phyloP scores from a whole-genome alignment of 2,888 invertebrate genomes.

The Resseliella maxima region DNA sequence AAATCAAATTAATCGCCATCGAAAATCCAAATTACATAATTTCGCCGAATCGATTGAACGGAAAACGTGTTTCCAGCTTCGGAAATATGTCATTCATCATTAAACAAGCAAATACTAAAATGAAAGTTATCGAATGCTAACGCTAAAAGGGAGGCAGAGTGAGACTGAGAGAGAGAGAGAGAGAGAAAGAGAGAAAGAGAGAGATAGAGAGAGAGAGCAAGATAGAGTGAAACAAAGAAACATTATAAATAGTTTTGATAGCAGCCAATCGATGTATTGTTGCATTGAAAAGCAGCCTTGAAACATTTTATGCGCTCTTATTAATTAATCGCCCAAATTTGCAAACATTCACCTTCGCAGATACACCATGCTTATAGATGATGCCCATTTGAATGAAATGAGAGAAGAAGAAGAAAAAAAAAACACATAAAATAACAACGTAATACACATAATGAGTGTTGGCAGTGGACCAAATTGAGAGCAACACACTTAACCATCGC shows the following conservation, averaged over 20 bases:
- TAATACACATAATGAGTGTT: constrained; percentile 18
- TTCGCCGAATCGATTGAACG: background rate
- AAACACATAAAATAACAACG: background rate
- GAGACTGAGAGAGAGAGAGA: background rate
- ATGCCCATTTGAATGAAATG: background rate
- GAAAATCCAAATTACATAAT: constrained; percentile 23
- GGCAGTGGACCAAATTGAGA: background rate
- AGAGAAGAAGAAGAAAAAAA: background rate
- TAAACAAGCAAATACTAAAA: background rate
- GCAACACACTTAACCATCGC: constrained; percentile 1
- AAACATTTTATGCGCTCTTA: background rate
- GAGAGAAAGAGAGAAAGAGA: background rate
- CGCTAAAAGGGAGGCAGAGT: background rate
- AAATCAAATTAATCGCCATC: background rate
- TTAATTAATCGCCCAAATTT: constrained; percentile 14
- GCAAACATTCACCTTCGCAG: background rate
- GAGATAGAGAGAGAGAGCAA: no score
- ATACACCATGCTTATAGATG: background rate
- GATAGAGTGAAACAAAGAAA: background rate
- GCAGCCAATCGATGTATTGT: background rate
- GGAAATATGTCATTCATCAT: constrained; percentile 21
- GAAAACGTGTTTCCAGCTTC: background rate
- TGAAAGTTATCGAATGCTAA: background rate
- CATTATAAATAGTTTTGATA: background rate
- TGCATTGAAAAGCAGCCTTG: background rate